These are phyloP conservation scores for Fragum sueziense DNA, from an alignment of 2,888 invertebrate species.

Conservation along the genomic window DNA sequence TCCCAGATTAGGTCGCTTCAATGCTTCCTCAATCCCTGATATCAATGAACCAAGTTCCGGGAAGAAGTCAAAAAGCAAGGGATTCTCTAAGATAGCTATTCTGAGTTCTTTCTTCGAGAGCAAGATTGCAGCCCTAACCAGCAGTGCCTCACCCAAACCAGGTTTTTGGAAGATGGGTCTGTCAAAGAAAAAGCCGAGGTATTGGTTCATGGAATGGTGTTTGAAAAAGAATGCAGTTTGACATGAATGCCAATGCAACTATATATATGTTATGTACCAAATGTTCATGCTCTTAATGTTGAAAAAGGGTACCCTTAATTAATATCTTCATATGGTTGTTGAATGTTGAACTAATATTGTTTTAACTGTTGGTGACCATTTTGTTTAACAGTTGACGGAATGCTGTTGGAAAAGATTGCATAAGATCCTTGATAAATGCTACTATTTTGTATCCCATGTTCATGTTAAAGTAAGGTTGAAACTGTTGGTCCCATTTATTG, in stretches of 20 bases:
- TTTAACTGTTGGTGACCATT: no score
- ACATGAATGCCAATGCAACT: not conserved
- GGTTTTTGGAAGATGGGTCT: conserved; percentile 29
- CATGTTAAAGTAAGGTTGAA: no score
- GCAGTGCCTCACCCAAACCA: conserved; percentile 27
- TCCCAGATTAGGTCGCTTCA: conserved; percentile 49
- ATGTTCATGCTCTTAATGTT: no score
- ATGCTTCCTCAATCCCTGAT: conserved; percentile 30
- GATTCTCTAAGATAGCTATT: conserved; percentile 75
- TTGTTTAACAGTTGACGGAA: no score
- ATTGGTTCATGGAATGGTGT: conserved; percentile 6
- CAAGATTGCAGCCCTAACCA: conserved; percentile 68
- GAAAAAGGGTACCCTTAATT: no score
- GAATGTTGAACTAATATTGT: no score
- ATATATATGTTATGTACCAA: no score
- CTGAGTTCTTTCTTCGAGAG: conserved; percentile 78
- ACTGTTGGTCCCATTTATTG: no score
- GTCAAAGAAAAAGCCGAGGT: conserved; percentile 23
- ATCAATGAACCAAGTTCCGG: conserved; percentile 19
- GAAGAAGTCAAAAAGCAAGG: conserved; percentile 49
- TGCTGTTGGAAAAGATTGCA: no score
- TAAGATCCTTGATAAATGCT: no score
- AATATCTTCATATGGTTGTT: no score
- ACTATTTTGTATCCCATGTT: no score
- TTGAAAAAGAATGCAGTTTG: not conserved